phyloP scores from a whole-genome alignment of 2,113 vertebrate species.

The Diglossa brunneiventris region DNA sequence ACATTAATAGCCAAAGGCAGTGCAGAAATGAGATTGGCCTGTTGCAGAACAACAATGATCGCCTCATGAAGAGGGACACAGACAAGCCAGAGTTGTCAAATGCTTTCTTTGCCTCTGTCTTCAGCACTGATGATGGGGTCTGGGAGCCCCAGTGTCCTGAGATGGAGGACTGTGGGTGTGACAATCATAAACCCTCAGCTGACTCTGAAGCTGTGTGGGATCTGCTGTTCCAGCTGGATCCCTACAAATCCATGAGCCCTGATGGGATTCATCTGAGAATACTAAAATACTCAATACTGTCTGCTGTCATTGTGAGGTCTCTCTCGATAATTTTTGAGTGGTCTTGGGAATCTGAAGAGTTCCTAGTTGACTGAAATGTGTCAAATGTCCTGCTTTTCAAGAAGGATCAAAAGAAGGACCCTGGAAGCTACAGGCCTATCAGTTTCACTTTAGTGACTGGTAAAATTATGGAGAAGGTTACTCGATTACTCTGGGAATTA shows the following conservation, averaged over 20 bases:
- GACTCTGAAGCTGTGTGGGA: neutral
- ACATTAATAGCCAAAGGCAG: neutral
- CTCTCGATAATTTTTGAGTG: neutral
- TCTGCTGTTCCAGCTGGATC: neutral
- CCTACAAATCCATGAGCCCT: neutral
- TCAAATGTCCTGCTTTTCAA: neutral
- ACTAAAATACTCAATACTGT: neutral
- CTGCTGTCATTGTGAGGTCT: neutral
- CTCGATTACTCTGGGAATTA: neutral
- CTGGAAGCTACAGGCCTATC: neutral
- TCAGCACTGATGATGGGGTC: neutral
- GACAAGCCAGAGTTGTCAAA: neutral
- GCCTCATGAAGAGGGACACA: neutral
- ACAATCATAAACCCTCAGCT: neutral
- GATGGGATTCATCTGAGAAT: neutral
- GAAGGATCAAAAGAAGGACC: neutral
- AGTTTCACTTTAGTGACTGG: neutral
- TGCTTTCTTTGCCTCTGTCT: neutral
- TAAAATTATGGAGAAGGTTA: neutral
- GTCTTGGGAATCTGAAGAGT: neutral
- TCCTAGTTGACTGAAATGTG: neutral
- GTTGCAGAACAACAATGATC: neutral
- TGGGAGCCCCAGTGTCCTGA: neutral
- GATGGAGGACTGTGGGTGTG: neutral
- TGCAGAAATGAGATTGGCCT: too few relatives aligned